Evolutionary conservation across 2,113 vertebrate species (phyloP), one percentile per base, ranked within the genome.

Genomic region (Carlito syrichta): DNA sequence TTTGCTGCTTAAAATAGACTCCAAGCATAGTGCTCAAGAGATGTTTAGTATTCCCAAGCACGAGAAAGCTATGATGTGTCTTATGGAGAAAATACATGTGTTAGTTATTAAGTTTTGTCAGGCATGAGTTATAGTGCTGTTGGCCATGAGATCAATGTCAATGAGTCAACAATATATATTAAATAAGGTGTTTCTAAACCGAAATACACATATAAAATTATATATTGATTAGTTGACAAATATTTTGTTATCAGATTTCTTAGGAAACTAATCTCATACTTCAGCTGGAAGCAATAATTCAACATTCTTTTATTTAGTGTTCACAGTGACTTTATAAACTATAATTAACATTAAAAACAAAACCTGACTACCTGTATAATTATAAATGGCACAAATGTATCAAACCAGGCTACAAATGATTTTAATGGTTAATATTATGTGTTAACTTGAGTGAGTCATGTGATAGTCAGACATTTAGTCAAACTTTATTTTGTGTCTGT

Each of bases 101-200:
- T 58, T 76, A 58, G 50, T 35, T 52, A 56, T 35, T 52, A 56
- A 87, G 13, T 13, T 27, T 40, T 1, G 1, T 58, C n/a, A 62
- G 54, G 69, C 22, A 2, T 92, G 78, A 89, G 32, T 73, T 54
- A 68, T 14, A 74, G 56, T 35, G 17, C 27, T 38, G 0, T 40
- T 78, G 79, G 8, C 14, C 50, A 45, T 83, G 52, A 93, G 25
- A 81, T 82, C 60, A 89, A 11, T 77, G 40, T 25, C 93, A 76
- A 93, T 88, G 52, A 81, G 32, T 93, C 32, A 89, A 38, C 25
- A 89, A 38, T n/a, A 6, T 52, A 38, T 10, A 79, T 89, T 76
- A 89, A 83, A 38, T 73, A 86, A 68, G 66, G 22, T 68, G 27
- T 54, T 58, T 86, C 81, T 69, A 94, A 73, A 81, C 10, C 60